Percentiles rank a stretch among this genome's conserved stretches.
Conservation (phyloP, 2,888 invertebrate species). For the Mythimna lalbum region DNA sequence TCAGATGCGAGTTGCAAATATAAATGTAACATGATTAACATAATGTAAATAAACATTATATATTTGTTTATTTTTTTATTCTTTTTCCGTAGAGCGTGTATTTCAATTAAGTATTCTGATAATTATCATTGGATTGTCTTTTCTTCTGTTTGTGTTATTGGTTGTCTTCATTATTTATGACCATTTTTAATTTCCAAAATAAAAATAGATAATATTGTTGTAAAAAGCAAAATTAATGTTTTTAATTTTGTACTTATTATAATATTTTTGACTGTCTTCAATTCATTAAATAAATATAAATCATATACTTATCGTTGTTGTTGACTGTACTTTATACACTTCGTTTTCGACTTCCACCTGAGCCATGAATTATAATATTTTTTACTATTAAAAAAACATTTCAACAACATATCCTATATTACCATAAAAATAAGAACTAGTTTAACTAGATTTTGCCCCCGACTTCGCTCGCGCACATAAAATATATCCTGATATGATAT, state of each 20-base stretch:
- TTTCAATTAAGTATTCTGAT: background rate
- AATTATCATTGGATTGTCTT: background rate
- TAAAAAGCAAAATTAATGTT: too few relatives aligned
- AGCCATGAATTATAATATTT: conserved; percentile 17
- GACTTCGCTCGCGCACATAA: too few relatives aligned
- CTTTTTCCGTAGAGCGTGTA: background rate
- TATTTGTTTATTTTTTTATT: background rate
- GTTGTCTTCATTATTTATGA: too few relatives aligned
- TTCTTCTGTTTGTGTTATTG: too few relatives aligned
- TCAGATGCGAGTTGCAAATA: background rate
- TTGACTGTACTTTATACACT: conserved; percentile 55
- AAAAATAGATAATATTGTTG: too few relatives aligned
- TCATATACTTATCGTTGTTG: background rate
- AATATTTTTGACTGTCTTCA: too few relatives aligned
- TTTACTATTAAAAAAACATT: conserved; percentile 43
- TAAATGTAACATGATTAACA: background rate
- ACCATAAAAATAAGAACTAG: conserved; percentile 39
- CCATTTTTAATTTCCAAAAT: too few relatives aligned
- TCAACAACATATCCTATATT: conserved; percentile 24
- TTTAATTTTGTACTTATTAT: too few relatives aligned
- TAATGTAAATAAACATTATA: too few relatives aligned
- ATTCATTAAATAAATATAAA: too few relatives aligned
- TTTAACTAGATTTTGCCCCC: background rate
- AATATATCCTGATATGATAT: too few relatives aligned
- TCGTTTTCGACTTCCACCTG: conserved; percentile 17